Evolutionary conservation across 2,797 vertebrate species (phyloP), one percentile per base, ranked within the genome.

Genomic region (Hafferia zeledoni): DNA sequence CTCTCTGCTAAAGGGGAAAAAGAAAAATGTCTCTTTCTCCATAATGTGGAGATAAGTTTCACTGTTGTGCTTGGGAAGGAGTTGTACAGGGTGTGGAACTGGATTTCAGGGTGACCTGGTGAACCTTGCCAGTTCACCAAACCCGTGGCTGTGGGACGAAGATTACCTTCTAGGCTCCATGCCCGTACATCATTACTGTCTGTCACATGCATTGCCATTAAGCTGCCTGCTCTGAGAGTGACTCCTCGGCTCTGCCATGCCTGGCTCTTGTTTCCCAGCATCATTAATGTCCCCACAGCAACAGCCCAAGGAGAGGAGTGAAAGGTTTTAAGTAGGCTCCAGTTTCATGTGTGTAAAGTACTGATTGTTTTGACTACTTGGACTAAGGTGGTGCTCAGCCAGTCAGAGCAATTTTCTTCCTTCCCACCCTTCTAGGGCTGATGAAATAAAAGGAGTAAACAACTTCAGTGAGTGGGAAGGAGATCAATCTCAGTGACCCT

Each of bases 381-480:
- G 43, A 44, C 35, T 89, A 19, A 50, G 8, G 53, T 53, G 44
- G 31, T 59, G 52, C 52, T 88, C 33, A 70, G 63, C 37, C 3
- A 4, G 39, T 90, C 55, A 50, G 76, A 69, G 52, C 5, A 6
- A 43, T 37, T 64, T 88, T 78, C 43, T 67, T 76, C 15, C 70
- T 64, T 90, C 59, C 46, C 52, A 10, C 44, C 82, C 59, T 87
- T 70, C 17, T 33, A 20, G 37, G 18, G 39, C 44, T 87, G 74
- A 76, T 91, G 80, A 90, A 92, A 81, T 88, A 64, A 78, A 95
- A 86, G 77, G 14, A 72, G 56, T 61, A 83, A 93, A 78, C 61
- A 77, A 50, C 19, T 64, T 75, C 37, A 47, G 47, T 57, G 56
- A 63, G 68, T 49, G 55, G 49, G 52, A 77, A 70, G 65, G 35